Conservation (phyloP, 2,888 invertebrate genomes). For the Meteorus cinctellus region DNA sequence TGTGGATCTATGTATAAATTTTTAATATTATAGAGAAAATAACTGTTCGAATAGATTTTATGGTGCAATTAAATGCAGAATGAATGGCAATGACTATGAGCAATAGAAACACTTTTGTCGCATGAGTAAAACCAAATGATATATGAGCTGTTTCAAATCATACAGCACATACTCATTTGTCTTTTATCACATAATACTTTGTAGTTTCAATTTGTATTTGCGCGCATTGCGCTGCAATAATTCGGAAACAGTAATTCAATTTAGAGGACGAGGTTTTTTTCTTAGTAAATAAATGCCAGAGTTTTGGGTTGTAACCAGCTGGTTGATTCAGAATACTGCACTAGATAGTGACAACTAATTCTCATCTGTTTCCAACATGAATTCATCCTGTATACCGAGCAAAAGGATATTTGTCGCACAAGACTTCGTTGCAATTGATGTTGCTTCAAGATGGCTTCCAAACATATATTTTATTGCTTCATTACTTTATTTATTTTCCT, state of each 20-base stretch:
- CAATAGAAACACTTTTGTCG: slow-evolving; percentile 29
- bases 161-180: too few relatives aligned
- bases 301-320: not conserved
- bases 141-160: too few relatives aligned
- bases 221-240: slow-evolving; percentile 53
- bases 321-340: slow-evolving; percentile 1
- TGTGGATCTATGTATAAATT: not conserved
- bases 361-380: slow-evolving; percentile 36
- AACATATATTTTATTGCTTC: not conserved
- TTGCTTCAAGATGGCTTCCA: not conserved
- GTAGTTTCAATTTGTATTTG: slow-evolving; percentile 38
- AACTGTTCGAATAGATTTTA: not conserved
- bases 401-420: not conserved
- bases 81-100: slow-evolving; percentile 43
- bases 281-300: not conserved
- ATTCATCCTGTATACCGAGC: not conserved
- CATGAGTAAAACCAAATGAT: too few relatives aligned
- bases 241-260: slow-evolving; percentile 14
- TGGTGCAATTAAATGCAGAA: not conserved
- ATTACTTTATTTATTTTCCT: not conserved
- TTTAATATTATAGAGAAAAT: not conserved
- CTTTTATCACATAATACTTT: not conserved
- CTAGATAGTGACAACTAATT: slow-evolving; percentile 34
- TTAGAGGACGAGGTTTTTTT: not conserved
- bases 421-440: slow-evolving; percentile 3